Evolutionary conservation across 1,140 invertebrate genomes (phyloP).

Genomic region (Diachasmimorpha longicaudata): DNA sequence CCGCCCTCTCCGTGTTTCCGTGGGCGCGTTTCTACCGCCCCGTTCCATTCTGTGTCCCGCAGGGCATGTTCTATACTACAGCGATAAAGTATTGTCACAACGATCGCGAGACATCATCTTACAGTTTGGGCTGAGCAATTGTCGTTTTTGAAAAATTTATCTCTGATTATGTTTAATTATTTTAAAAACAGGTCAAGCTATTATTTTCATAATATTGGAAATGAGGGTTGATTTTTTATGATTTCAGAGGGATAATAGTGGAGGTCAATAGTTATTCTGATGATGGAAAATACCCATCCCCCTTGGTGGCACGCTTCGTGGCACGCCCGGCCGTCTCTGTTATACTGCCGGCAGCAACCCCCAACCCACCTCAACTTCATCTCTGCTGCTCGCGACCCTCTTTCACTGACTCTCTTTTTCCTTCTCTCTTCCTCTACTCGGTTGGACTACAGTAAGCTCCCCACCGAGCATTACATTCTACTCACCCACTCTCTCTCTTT

Average conservation of each 20-base stretch:
- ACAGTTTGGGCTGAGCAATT: neutral
- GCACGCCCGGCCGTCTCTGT: conserved; percentile 63
- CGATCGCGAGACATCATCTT: neutral
- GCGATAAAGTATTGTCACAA: conserved; percentile 44
- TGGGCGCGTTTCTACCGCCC: conserved; percentile 60
- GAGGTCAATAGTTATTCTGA: conserved; percentile 53
- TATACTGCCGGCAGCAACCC: conserved; percentile 53
- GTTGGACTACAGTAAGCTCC: neutral
- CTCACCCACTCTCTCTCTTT: neutral
- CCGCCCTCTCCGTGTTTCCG: conserved; percentile 53
- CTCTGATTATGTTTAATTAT: conserved; percentile 36
- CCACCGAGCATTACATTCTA: conserved; percentile 34
- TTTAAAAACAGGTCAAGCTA: neutral
- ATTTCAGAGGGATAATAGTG: conserved; percentile 30
- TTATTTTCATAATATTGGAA: neutral
- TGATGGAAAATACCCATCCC: conserved; percentile 58
- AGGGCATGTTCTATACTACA: conserved; percentile 58
- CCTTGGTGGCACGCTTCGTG: conserved; percentile 63
- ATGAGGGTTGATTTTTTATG: neutral
- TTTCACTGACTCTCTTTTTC: neutral
- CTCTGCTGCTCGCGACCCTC: conserved; percentile 19
- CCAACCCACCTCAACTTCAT: conserved; percentile 33
- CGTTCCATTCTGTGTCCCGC: conserved; percentile 60
- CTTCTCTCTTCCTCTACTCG: neutral
- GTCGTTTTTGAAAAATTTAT: conserved; percentile 42